phyloP scores from a whole-genome alignment of 2,888 invertebrate species.

The Andrena minutula region DNA sequence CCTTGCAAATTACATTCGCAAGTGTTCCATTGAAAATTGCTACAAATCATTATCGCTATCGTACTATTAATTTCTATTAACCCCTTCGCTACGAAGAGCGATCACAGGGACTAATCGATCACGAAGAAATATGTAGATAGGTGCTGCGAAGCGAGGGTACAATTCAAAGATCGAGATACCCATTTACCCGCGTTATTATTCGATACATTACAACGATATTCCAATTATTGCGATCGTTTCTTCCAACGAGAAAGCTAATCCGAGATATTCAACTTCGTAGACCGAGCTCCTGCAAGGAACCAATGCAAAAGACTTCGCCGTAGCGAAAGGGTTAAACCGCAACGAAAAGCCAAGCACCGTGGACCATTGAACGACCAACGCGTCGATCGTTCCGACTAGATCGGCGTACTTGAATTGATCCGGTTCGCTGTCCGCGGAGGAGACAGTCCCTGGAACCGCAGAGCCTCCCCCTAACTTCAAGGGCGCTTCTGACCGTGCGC shows the following conservation, averaged over 20 bases:
- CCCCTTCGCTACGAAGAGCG: constrained; percentile 43
- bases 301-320: neutral
- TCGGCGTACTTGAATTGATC: constrained; percentile 50
- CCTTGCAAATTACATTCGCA: constrained; percentile 62
- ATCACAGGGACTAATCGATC: neutral
- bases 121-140: too few species aligned
- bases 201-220: neutral
- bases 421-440: constrained; percentile 29
- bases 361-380: constrained; percentile 38
- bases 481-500: constrained; percentile 12
- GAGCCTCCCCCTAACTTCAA: constrained; percentile 5
- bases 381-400: constrained; percentile 65
- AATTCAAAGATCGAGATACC: too few species aligned
- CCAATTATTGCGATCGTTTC: constrained; percentile 14
- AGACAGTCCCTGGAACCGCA: constrained; percentile 43
- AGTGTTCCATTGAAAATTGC: constrained; percentile 38
- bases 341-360: constrained; percentile 53
- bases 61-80: constrained; percentile 30
- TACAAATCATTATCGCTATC: constrained; percentile 54
- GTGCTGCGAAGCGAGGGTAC: too few species aligned
- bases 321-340: constrained; percentile 39
- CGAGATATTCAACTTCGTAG: too few species aligned
- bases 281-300: too few species aligned
- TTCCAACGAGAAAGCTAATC: neutral
- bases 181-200: neutral